Evolutionary conservation across 2,113 vertebrate genomes (phyloP).

Genomic region (Heliornis fulica): DNA sequence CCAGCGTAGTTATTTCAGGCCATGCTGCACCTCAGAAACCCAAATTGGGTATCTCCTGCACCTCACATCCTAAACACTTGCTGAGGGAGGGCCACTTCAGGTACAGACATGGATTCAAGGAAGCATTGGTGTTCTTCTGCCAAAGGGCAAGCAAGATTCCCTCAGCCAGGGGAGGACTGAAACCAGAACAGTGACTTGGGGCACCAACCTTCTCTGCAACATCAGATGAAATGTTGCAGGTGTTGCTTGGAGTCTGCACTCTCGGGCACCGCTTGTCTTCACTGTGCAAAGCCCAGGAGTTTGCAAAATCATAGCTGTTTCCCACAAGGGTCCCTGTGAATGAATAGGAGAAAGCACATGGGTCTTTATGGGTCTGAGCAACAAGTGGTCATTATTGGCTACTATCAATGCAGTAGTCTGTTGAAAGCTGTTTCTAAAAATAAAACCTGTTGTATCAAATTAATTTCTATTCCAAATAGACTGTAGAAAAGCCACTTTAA

Average conservation of each 20-base stretch:
- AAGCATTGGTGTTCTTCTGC: not conserved
- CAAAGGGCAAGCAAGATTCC: not conserved
- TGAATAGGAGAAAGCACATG: not conserved
- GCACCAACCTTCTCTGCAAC: conserved; percentile 72
- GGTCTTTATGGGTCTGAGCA: not conserved
- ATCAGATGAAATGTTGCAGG: conserved; percentile 82
- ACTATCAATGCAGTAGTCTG: not conserved
- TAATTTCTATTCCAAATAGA: not conserved
- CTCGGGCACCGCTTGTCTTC: conserved; percentile 81
- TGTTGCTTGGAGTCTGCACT: conserved; percentile 72
- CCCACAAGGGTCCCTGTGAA: conserved; percentile 83
- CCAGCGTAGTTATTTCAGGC: not conserved
- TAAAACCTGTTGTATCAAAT: not conserved
- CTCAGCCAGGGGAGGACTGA: not conserved
- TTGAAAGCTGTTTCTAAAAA: not conserved
- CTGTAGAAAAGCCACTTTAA: not conserved
- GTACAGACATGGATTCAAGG: not conserved
- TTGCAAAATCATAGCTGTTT: conserved; percentile 89
- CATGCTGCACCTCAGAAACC: not conserved
- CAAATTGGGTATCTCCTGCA: rapidly evolving
- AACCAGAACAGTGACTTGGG: not conserved
- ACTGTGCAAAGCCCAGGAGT: conserved; percentile 92
- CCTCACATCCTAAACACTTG: not conserved
- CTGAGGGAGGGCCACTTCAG: rapidly evolving
- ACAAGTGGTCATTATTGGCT: not conserved